A percentile compares a stretch with the other conserved stretches of the same genome.
These are phyloP conservation scores for Anagyrus pseudococci DNA, from an alignment of 2,888 invertebrate genomes.

Conservation along the genomic window DNA sequence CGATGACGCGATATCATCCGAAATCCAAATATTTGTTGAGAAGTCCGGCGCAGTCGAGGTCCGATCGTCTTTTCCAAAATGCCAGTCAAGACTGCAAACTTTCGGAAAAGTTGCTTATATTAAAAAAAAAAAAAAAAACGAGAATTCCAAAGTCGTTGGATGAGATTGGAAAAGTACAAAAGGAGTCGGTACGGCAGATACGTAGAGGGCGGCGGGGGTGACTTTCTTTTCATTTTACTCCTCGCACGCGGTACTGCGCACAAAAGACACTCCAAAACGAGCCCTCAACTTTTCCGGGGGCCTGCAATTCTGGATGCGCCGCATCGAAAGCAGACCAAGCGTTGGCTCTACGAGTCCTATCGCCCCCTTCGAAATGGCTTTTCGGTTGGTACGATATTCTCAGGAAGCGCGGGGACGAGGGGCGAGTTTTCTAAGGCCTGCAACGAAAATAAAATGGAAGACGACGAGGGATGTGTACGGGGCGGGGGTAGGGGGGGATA, in stretches of 20 bases:
- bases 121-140: conserved; percentile 4
- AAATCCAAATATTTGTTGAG: too few relatives aligned
- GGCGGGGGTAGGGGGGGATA: too few relatives aligned
- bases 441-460: too few relatives aligned
- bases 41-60: too few relatives aligned
- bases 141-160: conserved; percentile 7
- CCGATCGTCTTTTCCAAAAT: neutral
- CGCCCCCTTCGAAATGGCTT: too few relatives aligned
- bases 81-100: neutral
- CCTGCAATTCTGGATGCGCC: neutral
- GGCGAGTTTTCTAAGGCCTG: too few relatives aligned
- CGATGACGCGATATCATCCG: too few relatives aligned
- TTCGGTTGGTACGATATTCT: too few relatives aligned
- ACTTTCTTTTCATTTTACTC: conserved; percentile 9
- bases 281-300: conserved; percentile 9
- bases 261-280: conserved; percentile 13
- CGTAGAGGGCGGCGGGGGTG: neutral
- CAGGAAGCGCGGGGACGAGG: too few relatives aligned
- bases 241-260: neutral
- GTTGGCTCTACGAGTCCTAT: too few relatives aligned
- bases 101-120: neutral
- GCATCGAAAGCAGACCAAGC: too few relatives aligned
- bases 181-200: neutral
- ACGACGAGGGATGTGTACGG: too few relatives aligned
- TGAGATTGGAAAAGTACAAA: conserved; percentile 25